Evolutionary conservation across 2,113 vertebrate genomes (phyloP), one percentile per base, ranked within the genome.

Genomic region (Excalfactoria chinensis): DNA sequence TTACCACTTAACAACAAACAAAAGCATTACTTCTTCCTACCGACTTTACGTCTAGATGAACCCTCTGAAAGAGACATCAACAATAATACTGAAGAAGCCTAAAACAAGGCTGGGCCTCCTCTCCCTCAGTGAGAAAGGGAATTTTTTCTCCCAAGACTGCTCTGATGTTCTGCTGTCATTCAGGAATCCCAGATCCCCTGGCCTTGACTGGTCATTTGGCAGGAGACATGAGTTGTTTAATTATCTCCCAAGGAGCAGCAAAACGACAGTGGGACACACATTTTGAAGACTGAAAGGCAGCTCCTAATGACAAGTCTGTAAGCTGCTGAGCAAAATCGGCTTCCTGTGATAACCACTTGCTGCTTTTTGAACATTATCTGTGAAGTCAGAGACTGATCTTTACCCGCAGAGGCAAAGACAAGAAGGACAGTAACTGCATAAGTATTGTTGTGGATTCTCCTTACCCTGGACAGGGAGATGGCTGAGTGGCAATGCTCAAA

Each of bases 261-360:
- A 93, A 85, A 85, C 59, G 32, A 85, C 34, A 88, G 64, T 8
- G 40, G 49, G 78, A 59, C n/a, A 28, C 13, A 2, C 34, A 79
- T 78, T 95, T 90, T 40, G 58, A 93, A 93, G 40, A 58, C 70
- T 90, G 59, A 85, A 89, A 93, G 53, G 55, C 74, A 91, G 78
- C 59, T 79, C 67, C 58, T 91, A 82, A 87, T 76, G 63, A 91
- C 37, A 93, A 89, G 48, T 62, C 46, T 73, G 59, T 34, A 70
- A 93, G 64, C 37, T 93, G 79, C 68, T 86, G 79, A 89, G 64
- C 11, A 89, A 89, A 89, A 86, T 76, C 79, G 88, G 63, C 68
- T 85, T 93, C 85, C 85, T 83, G 37, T 91, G 82, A 63, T 85
- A 91, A 89, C 68, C 70, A 51, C 68, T 70, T 63, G 51, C 72